Conservation (phyloP, 2,888 invertebrate genomes). For the Athetis lepigone region DNA sequence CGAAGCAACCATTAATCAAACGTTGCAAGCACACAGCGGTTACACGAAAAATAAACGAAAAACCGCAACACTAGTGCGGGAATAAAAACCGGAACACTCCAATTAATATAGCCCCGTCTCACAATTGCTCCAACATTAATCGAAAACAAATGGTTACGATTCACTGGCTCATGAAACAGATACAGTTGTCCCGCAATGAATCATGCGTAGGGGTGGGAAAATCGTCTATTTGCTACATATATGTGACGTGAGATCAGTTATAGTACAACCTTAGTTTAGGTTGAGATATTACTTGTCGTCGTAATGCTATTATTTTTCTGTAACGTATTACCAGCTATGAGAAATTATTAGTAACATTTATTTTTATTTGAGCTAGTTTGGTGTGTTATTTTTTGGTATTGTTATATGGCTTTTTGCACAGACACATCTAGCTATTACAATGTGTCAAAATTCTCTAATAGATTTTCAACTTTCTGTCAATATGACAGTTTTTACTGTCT, state of each 20-base stretch:
- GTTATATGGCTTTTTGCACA: too few species aligned
- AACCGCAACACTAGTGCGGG: slow-evolving; percentile 54
- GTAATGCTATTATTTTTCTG: slow-evolving; percentile 37
- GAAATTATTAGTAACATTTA: slow-evolving; percentile 32
- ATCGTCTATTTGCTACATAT: slow-evolving; percentile 53
- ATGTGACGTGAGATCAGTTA: slow-evolving; percentile 55
- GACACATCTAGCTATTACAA: too few species aligned
- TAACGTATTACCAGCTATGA: slow-evolving; percentile 26
- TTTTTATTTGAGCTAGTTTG: slow-evolving; percentile 21
- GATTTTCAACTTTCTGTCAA: too few species aligned
- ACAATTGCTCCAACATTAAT: slow-evolving; percentile 72
- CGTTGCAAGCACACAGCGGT: slow-evolving; percentile 36
- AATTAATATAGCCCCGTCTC: slow-evolving; percentile 75
- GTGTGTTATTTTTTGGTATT: not conserved
- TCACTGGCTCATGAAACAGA: slow-evolving; percentile 68
- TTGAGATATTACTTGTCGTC: slow-evolving; percentile 47
- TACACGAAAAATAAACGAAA: slow-evolving; percentile 53
- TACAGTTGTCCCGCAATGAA: slow-evolving; percentile 64
- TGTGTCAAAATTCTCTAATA: too few species aligned
- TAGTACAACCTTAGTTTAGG: slow-evolving; percentile 48
- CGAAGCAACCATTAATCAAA: slow-evolving; percentile 45
- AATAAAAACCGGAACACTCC: slow-evolving; percentile 79
- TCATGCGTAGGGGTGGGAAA: slow-evolving; percentile 63
- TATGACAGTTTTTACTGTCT: too few species aligned
- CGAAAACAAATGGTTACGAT: slow-evolving; percentile 69